Conservation (phyloP, 2,797 vertebrate genomes). For the Gymnothorax javanicus region DNA sequence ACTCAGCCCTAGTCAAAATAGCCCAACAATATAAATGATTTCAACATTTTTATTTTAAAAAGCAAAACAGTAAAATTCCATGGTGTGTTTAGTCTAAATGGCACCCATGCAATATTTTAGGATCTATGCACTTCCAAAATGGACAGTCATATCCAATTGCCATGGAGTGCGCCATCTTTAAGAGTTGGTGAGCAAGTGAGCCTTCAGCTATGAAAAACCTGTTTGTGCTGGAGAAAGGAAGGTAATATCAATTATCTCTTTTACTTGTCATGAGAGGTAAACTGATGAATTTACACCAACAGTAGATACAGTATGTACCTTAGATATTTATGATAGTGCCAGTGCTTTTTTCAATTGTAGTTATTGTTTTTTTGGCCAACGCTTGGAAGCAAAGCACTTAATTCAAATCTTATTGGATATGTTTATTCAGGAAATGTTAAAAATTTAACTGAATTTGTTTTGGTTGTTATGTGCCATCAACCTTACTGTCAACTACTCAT, state of each 20-base stretch:
- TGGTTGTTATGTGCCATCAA: background rate
- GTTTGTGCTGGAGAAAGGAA: background rate
- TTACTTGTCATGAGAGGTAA: background rate
- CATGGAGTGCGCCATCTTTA: background rate
- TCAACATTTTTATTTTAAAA: slow-evolving; percentile 7
- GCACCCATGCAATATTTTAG: background rate
- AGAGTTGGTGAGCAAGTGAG: background rate
- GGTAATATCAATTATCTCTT: background rate
- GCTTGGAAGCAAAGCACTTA: background rate
- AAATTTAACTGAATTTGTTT: background rate
- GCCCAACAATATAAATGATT: background rate
- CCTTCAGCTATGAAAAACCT: background rate
- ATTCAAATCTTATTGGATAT: background rate
- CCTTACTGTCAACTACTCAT: background rate
- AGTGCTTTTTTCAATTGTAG: background rate
- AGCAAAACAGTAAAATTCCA: background rate
- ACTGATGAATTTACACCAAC: background rate
- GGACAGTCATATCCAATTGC: too few species aligned
- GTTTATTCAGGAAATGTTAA: background rate
- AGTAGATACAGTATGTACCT: background rate
- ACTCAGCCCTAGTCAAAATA: background rate
- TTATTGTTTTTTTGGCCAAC: background rate
- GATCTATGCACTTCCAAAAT: background rate
- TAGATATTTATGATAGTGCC: background rate
- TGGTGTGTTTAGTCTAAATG: background rate